Evolutionary conservation across 2,113 vertebrate genomes (phyloP).

Genomic region (Rhizomys pruinosus): DNA sequence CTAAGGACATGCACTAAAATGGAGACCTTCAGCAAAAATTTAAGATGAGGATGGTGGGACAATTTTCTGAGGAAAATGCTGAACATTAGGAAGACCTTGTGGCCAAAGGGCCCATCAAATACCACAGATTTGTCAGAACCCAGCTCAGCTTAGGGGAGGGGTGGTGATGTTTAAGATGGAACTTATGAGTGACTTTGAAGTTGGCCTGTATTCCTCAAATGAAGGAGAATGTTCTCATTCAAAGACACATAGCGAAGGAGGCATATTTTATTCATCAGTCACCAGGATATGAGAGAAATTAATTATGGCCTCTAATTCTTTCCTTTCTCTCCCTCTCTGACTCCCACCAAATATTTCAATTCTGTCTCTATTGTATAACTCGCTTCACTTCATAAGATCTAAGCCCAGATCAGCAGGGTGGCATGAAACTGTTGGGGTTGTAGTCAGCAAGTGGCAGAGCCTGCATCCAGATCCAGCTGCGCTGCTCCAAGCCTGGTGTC

Average conservation of each 20-base stretch:
- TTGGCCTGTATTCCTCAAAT: neutral
- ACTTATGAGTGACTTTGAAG: neutral
- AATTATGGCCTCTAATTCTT: neutral
- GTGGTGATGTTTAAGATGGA: neutral
- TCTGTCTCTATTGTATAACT: neutral
- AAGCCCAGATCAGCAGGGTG: neutral
- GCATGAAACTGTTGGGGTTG: neutral
- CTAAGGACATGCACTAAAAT: neutral
- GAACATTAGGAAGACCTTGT: neutral
- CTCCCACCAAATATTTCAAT: neutral
- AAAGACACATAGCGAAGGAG: neutral
- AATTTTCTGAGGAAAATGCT: neutral
- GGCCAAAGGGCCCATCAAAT: neutral
- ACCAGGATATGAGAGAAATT: neutral
- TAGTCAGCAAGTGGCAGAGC: neutral
- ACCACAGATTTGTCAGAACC: neutral
- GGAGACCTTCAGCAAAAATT: neutral
- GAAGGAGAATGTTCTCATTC: neutral
- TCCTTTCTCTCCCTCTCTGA: neutral
- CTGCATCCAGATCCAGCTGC: too few species aligned
- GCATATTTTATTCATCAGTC: too few species aligned
- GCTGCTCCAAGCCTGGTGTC: fast-evolving
- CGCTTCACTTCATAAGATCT: neutral
- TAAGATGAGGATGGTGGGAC: neutral
- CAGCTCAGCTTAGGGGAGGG: neutral